Percentiles rank a stretch among this genome's conserved stretches.
phyloP scores from a whole-genome alignment of 2,113 vertebrate genomes.

The Actenoides hombroni region DNA sequence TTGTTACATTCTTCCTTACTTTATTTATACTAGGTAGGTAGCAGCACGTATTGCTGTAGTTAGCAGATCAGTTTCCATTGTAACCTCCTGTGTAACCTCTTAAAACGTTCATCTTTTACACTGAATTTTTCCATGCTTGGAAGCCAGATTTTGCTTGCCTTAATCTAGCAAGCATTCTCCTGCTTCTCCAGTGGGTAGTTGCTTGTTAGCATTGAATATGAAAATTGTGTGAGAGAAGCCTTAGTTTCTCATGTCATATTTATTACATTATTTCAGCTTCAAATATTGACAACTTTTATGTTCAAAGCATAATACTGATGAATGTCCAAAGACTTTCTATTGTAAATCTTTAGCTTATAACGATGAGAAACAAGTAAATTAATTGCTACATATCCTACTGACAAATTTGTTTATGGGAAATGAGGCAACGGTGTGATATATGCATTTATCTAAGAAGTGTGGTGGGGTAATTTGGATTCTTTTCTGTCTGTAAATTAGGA shows the following conservation, averaged over 20 bases:
- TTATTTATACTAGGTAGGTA: not conserved
- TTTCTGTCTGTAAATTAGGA: not conserved
- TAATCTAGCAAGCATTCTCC: not conserved
- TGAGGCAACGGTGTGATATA: not conserved
- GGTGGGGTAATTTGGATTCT: not conserved
- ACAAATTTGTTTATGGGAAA: not conserved
- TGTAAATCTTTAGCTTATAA: not conserved
- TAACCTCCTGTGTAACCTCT: not conserved
- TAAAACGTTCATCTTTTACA: not conserved
- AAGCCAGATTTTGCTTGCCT: conserved; percentile 10
- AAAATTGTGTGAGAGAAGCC: not conserved
- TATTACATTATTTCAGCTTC: not conserved
- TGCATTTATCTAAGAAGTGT: not conserved
- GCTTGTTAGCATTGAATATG: not conserved
- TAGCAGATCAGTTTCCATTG: conserved; percentile 5
- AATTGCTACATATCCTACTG: not conserved
- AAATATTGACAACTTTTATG: not conserved
- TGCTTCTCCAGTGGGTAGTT: not conserved
- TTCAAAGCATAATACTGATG: not conserved
- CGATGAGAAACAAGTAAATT: not conserved
- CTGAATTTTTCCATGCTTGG: conserved; percentile 1
- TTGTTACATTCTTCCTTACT: not conserved
- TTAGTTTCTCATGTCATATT: not conserved
- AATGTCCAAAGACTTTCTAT: not conserved
- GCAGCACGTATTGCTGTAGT: not conserved